Base-by-base conservation (phyloP, 2,113 vertebrate genomes). In the Elgaria multicarinata region DNA sequence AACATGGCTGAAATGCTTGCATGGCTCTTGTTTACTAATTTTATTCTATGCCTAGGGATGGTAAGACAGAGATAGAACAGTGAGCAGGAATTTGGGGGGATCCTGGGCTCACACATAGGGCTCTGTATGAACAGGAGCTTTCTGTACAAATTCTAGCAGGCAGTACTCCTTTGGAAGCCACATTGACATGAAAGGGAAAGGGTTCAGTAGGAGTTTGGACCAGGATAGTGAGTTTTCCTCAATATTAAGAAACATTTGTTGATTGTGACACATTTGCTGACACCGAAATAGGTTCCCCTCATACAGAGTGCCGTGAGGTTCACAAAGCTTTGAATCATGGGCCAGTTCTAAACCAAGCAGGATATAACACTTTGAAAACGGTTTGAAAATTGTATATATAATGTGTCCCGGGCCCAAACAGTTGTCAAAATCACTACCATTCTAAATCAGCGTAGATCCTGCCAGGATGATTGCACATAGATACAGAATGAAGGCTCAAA, bases 1-100 rank as follows among this genome's bases (percentile, higher is more conserved):
- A 77, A 76, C 62, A 90, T 92, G 87, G 50, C 77, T 75, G 69
- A 95, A 94, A 95, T 67, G 18, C n/a, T 86, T 94, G 84, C 66
- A 90, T 90, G 91, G 89, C 87, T 95, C 91, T 93, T 80, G 69
- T 90, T 94, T 94, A 90, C 92, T 94, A 93, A 93, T 92, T 92
- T 85, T 92, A 33, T 95, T 93, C 95, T 78, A 94, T 94, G 85
- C 5, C 74, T 72, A 85, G 75, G 89, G 92, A 96, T 93, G 44
- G 92, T 83, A 89, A 93, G 72, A 86, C 78, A 90, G 0, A 1
- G 44, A 82, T n/a, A 95, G 92, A 95, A 3, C 81, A 58, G 42
- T 44, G 74, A 39, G 53, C 13, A 72, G 66, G 13, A 58, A 13
- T 85, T 50, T 71, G 44, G 18, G 20, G 31, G 33, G 31, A 6